A percentile compares a stretch with the other conserved stretches of the same genome.
phyloP scores from a whole-genome alignment of 53 echinoderm and acorn worm species.

The Paracentrotus lividus region DNA sequence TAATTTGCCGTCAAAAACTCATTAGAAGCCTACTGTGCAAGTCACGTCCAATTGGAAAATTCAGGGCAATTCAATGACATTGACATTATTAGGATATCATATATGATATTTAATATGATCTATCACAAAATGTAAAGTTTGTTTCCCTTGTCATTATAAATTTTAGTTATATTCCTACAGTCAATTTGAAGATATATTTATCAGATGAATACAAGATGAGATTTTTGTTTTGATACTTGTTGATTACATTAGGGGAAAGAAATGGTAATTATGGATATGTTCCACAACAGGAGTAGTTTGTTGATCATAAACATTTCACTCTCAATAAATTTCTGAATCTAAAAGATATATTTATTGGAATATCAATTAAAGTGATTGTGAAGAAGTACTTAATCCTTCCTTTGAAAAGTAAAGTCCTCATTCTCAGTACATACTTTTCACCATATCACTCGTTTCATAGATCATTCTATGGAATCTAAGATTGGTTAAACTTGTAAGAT shows the following conservation, averaged over 20 bases:
- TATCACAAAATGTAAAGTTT: neutral
- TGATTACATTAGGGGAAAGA: too few species aligned
- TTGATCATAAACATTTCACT: too few species aligned
- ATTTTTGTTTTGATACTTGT: neutral
- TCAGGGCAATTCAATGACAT: neutral
- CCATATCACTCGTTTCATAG: too few species aligned
- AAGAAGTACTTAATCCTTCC: too few species aligned
- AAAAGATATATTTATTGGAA: too few species aligned
- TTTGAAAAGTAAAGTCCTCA: too few species aligned
- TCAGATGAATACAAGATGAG: neutral
- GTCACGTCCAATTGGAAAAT: neutral
- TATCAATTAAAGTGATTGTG: too few species aligned
- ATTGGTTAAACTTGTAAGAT: too few species aligned
- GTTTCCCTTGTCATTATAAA: neutral
- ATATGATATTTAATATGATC: neutral
- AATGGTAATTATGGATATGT: neutral
- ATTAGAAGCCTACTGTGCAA: neutral
- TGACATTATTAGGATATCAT: neutral
- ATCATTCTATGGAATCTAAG: too few species aligned
- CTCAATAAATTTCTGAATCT: too few species aligned
- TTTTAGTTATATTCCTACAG: neutral
- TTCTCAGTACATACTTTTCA: too few species aligned
- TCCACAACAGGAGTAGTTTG: too few species aligned
- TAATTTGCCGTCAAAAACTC: neutral
- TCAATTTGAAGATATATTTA: neutral